Evolutionary conservation across 2,113 vertebrate genomes (phyloP).

Genomic region (Pogona vitticeps): DNA sequence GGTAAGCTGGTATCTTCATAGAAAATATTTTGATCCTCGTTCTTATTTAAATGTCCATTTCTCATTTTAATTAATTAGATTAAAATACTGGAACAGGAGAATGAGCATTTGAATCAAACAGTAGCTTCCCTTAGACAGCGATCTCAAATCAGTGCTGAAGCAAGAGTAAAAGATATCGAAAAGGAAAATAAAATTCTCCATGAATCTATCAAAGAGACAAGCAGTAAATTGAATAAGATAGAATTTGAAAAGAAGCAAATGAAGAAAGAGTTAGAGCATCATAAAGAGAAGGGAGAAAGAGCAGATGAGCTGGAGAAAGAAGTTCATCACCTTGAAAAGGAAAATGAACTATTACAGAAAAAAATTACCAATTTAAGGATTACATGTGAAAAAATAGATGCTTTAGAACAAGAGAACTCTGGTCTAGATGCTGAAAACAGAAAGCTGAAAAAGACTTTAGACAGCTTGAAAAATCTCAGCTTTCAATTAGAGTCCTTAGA

Average conservation of each 20-base stretch:
- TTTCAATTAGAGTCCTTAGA: conserved; percentile 91
- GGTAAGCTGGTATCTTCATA: neutral
- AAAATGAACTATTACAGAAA: conserved; percentile 93
- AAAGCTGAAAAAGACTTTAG: conserved; percentile 91
- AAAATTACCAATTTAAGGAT: conserved; percentile 90
- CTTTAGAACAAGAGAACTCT: conserved; percentile 92
- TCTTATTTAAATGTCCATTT: conserved; percentile 34
- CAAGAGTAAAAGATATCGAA: conserved; percentile 93
- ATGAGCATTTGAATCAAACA: conserved; percentile 90
- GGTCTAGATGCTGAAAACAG: conserved; percentile 90
- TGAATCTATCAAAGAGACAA: conserved; percentile 95
- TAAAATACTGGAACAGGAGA: conserved; percentile 95
- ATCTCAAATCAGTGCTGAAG: conserved; percentile 92
- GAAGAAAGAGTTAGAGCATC: conserved; percentile 90
- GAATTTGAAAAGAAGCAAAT: conserved; percentile 96
- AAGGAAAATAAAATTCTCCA: conserved; percentile 96
- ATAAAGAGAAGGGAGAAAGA: conserved; percentile 92
- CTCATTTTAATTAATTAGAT: conserved; percentile 75
- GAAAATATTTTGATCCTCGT: conserved; percentile 20
- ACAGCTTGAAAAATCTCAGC: conserved; percentile 87
- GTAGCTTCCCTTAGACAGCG: conserved; percentile 90
- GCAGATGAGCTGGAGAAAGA: conserved; percentile 91
- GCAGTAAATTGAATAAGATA: conserved; percentile 90
- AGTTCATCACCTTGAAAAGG: conserved; percentile 86
- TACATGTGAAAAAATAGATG: conserved; percentile 91